A percentile compares a stretch with the other conserved stretches of the same genome.
These are phyloP conservation scores for Mormyrops boulengeri DNA, from an alignment of 2,797 vertebrate genomes.

Conservation along the genomic window DNA sequence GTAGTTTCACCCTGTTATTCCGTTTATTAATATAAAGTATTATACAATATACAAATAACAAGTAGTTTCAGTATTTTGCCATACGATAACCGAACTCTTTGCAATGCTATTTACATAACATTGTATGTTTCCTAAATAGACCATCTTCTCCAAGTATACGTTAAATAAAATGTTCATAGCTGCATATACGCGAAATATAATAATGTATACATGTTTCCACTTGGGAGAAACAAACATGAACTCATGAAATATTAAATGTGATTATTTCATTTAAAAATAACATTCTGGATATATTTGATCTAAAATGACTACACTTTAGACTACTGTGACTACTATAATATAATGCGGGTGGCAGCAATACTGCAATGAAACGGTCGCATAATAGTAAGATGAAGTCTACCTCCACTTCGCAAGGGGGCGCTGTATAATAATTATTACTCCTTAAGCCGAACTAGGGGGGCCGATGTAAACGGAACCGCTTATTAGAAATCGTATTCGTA, in stretches of 20 bases:
- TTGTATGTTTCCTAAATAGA: neutral
- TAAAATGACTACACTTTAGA: neutral
- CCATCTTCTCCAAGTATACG: neutral
- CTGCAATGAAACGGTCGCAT: neutral
- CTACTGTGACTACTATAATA: neutral
- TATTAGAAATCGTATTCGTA: neutral
- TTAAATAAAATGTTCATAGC: neutral
- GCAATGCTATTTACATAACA: neutral
- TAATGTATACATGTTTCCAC: neutral
- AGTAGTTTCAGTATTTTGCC: neutral
- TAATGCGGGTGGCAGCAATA: neutral
- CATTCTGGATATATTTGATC: neutral
- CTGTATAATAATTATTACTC: neutral
- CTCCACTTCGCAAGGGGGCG: neutral
- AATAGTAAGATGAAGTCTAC: neutral
- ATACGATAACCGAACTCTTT: neutral
- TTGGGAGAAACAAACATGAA: neutral
- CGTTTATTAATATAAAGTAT: neutral
- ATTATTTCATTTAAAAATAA: neutral
- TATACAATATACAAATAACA: neutral
- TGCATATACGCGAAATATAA: neutral
- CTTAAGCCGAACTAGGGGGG: neutral
- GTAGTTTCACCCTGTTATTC: neutral
- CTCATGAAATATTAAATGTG: neutral
- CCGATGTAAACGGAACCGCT: neutral